Conservation (phyloP, 2,888 invertebrate species). For the Pachymerium ferrugineum region DNA sequence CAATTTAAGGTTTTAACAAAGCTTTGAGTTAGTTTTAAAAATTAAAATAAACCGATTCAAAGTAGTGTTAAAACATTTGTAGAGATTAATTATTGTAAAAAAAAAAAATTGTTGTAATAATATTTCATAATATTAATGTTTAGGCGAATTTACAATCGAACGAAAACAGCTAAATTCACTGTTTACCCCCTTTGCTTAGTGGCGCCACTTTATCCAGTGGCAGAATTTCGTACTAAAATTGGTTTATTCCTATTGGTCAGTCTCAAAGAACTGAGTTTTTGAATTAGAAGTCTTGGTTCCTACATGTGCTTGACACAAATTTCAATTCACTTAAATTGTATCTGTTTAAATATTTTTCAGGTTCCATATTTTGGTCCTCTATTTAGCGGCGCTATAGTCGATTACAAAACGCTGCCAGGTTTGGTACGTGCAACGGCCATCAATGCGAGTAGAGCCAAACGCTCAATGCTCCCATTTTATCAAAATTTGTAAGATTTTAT, state of each 20-base stretch:
- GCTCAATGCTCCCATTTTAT: conserved; percentile 80
- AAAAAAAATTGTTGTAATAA: neutral
- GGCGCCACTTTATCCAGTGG: no score
- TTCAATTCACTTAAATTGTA: neutral
- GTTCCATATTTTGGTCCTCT: conserved; percentile 92
- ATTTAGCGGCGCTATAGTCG: conserved; percentile 83
- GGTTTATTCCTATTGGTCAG: no score
- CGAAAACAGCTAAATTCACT: no score
- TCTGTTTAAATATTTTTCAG: conserved; percentile 46
- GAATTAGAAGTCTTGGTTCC: no score
- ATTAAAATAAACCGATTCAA: no score
- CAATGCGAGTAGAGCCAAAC: conserved; percentile 84
- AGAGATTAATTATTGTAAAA: conserved; percentile 23
- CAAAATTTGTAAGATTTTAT: conserved; percentile 70
- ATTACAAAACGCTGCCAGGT: conserved; percentile 67
- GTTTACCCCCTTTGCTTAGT: no score
- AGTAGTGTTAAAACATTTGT: no score
- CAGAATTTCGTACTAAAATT: no score
- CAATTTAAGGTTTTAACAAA: neutral
- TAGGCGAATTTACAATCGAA: no score
- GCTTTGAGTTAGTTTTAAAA: no score
- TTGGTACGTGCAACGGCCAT: conserved; percentile 84
- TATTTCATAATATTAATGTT: neutral
- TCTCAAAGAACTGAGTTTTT: no score
- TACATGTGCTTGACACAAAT: no score